Conservation (phyloP, 2,113 vertebrate genomes). For the Bettongia penicillata region DNA sequence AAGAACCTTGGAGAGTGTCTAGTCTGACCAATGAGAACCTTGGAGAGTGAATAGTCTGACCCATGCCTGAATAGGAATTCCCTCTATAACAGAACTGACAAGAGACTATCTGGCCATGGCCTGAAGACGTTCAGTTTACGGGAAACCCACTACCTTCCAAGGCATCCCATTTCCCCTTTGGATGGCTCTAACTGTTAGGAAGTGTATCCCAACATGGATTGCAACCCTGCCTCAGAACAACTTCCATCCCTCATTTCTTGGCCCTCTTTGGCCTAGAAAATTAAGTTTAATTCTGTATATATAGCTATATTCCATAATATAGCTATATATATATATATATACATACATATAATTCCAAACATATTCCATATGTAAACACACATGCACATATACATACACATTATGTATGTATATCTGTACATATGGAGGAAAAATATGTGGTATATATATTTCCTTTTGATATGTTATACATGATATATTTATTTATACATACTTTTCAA, state of each 20-base stretch:
- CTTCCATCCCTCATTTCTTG: neutral
- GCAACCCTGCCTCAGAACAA: neutral
- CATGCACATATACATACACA: neutral
- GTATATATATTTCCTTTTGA: neutral
- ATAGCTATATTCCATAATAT: too few relatives aligned
- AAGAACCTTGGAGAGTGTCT: neutral
- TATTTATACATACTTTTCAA: neutral
- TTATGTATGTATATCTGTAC: too few relatives aligned
- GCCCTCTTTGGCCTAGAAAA: neutral
- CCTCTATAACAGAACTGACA: neutral
- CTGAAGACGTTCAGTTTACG: neutral
- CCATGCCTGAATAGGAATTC: neutral
- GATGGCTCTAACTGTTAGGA: neutral
- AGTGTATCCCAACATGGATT: neutral
- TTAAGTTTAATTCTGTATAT: neutral
- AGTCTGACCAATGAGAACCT: neutral
- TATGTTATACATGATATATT: neutral
- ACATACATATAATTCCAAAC: too few relatives aligned
- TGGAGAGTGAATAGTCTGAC: neutral
- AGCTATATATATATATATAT: too few relatives aligned
- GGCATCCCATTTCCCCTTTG: neutral
- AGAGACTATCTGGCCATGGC: neutral
- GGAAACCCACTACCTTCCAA: neutral
- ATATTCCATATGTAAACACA: neutral
- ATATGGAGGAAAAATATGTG: neutral